Evolutionary conservation across 2,113 vertebrate genomes (phyloP), one percentile per base, ranked within the genome.

Genomic region (Nansenia antarctica): DNA sequence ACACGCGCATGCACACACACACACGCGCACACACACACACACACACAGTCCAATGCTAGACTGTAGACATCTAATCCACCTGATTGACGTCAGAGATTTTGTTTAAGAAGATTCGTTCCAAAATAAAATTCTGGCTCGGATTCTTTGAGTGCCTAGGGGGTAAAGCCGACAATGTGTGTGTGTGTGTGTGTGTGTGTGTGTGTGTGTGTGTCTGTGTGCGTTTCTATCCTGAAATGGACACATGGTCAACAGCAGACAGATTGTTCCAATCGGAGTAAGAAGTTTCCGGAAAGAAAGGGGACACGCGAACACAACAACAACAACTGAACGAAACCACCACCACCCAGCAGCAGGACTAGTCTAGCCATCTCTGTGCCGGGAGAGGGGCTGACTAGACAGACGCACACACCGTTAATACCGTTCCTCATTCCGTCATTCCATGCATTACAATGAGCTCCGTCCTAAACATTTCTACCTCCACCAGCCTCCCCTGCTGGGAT

Each of bases 61-160:
- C 14, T 14, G n/a, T n/a, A 24, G 12, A 42, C n/a, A 26, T 42
- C 58, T 62, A 30, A 32, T 52, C 39, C 0, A 15, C n/a, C n/a
- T 70, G 49, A 35, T 8, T 37, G 12, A 22, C 47, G 47, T 22
- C 49, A 55, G 49, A 39, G 54, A 57, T 22, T 22, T 57, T 26
- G 54, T 14, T 57, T 57, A 57, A 24, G 54, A 8, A 57, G 54
- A 57, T 57, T n/a, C n/a, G n/a, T n/a, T n/a, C n/a, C n/a, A n/a
- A n/a, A n/a, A n/a, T n/a, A n/a, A n/a, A n/a, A n/a, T n/a, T n/a
- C n/a, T n/a, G n/a, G n/a, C n/a, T n/a, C n/a, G n/a, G n/a, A n/a
- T n/a, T n/a, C n/a, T n/a, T n/a, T 57, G 12, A 29, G 26, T 57
- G 15, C 26, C 54, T 0, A 14, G 14, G 15, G 29, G 22, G 26